Evolutionary conservation across 1,140 invertebrate species (phyloP).

Genomic region (Phocides pigmalion): DNA sequence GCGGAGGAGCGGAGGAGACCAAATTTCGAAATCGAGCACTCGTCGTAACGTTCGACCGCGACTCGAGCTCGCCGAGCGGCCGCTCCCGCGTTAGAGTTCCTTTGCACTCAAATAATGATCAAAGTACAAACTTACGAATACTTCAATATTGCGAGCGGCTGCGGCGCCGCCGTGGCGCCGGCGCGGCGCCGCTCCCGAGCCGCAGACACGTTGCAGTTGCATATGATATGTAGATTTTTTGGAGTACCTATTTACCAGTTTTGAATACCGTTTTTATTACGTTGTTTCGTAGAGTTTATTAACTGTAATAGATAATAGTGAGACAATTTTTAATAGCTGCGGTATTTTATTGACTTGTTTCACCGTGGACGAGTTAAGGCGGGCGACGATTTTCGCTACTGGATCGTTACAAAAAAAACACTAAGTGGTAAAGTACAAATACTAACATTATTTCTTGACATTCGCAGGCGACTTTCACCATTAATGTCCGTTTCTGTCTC

Average conservation of each 20-base stretch:
- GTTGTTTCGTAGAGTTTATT: constrained; percentile 30
- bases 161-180: too few relatives aligned
- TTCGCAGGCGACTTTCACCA: neutral
- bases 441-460: neutral
- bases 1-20: neutral
- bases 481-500: neutral
- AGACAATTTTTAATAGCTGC: constrained; percentile 24
- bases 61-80: constrained; percentile 18
- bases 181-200: constrained; percentile 13
- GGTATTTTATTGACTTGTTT: constrained; percentile 3
- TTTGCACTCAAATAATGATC: constrained; percentile 71
- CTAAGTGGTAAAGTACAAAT: neutral
- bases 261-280: constrained; percentile 59
- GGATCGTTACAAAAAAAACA: neutral
- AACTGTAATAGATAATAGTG: constrained; percentile 26
- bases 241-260: constrained; percentile 69
- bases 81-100: constrained; percentile 54
- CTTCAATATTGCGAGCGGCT: constrained; percentile 48
- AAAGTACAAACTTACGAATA: constrained; percentile 73
- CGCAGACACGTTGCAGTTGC: constrained; percentile 13
- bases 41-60: constrained; percentile 17
- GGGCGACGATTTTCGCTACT: neutral
- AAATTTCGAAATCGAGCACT: constrained; percentile 27
- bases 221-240: constrained; percentile 53
- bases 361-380: constrained; percentile 3